These are phyloP conservation scores for Passer montanus DNA, from an alignment of 2,113 vertebrate genomes.

Conservation along the genomic window DNA sequence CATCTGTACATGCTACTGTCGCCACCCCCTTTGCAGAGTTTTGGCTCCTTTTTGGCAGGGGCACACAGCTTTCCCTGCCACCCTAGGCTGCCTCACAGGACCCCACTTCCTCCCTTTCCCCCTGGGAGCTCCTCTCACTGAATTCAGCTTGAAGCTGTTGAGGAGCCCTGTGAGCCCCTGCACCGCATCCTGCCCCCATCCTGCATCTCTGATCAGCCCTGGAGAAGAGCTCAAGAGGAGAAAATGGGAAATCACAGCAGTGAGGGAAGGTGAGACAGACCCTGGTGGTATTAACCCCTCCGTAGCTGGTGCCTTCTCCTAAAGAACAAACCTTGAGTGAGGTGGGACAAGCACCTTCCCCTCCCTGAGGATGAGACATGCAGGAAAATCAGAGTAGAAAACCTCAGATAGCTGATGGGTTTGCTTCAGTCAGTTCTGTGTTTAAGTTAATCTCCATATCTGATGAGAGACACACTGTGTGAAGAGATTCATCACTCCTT, in stretches of 20 bases:
- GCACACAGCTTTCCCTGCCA: rapidly evolving
- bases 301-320: not conserved
- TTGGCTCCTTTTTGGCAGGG: not conserved
- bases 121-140: not conserved
- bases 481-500: not conserved
- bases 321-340: not conserved
- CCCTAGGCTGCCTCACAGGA: not conserved
- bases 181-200: not conserved
- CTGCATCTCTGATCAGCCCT: not conserved
- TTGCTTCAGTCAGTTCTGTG: not conserved
- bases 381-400: not conserved
- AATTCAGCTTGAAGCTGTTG: not conserved
- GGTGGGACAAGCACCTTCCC: not conserved
- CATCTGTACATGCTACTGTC: not conserved
- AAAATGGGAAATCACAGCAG: not conserved
- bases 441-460: not conserved
- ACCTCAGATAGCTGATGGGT: not conserved
- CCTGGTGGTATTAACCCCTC: not conserved
- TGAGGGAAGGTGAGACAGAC: not conserved
- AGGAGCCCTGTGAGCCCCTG: not conserved
- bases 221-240: not conserved
- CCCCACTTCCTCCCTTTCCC: not conserved
- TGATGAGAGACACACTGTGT: not conserved
- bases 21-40: not conserved
- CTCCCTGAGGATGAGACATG: not conserved